A percentile compares a stretch with the other conserved stretches of the same genome.
Evolutionary conservation across 1,140 invertebrate genomes (phyloP).

Genomic region (Globodera rostochiensis): DNA sequence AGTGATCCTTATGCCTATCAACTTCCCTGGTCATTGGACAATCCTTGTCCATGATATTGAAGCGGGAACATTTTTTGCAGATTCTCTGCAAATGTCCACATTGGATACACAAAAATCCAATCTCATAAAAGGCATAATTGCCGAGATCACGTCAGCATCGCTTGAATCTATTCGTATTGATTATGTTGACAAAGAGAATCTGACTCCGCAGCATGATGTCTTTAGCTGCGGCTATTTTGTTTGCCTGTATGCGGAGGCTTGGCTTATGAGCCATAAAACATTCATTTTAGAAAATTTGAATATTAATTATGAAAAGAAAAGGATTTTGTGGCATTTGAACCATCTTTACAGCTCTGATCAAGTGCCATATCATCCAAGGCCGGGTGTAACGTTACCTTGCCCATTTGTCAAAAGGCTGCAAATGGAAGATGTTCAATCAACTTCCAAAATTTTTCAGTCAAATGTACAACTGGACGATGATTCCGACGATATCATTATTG

Average conservation of each 20-base stretch:
- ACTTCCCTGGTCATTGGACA: conserved; percentile 7
- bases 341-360: no score
- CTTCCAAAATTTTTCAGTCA: no score
- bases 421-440: no score
- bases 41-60: conserved; percentile 5
- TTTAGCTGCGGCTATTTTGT: conserved; percentile 6
- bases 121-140: not conserved
- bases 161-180: not conserved
- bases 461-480: no score
- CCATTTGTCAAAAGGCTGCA: no score
- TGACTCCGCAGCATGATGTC: not conserved
- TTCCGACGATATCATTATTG: no score
- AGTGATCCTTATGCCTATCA: conserved; percentile 6
- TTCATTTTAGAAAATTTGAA: not conserved
- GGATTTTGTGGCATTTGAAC: not conserved
- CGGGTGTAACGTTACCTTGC: no score
- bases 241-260: conserved; percentile 12
- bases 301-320: not conserved
- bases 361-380: no score
- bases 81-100: not conserved
- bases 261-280: not conserved
- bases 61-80: not conserved
- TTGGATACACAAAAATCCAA: not conserved
- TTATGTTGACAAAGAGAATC: not conserved
- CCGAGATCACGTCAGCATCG: not conserved